These are phyloP conservation scores for Echinops telfairi DNA, from an alignment of 2,113 vertebrate species.

Conservation along the genomic window DNA sequence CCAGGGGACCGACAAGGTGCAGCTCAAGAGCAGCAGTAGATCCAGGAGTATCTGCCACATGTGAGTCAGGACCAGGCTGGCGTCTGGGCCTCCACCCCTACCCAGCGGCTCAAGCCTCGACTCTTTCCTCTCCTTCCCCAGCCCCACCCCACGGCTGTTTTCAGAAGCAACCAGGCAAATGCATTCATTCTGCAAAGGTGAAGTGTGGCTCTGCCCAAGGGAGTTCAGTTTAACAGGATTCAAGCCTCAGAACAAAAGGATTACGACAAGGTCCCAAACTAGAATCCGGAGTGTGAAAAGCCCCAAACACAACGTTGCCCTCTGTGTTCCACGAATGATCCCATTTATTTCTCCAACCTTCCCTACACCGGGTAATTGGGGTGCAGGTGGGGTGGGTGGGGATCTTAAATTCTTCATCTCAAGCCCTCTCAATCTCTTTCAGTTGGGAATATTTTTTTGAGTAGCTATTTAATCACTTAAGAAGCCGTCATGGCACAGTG, in stretches of 20 bases:
- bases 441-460: conserved; percentile 15
- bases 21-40: not conserved
- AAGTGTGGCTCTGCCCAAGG: not conserved
- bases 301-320: not conserved
- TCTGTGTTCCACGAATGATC: not conserved
- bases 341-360: not conserved
- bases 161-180: conserved; percentile 1
- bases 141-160: not conserved
- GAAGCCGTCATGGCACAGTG: too few species aligned
- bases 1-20: not conserved
- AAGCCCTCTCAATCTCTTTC: conserved; percentile 6
- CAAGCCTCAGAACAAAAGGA: conserved; percentile 8
- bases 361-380: not conserved
- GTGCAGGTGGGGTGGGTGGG: too few species aligned
- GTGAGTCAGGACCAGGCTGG: too few species aligned
- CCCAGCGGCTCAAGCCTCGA: not conserved
- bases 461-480: too few species aligned
- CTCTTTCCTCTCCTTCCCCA: not conserved
- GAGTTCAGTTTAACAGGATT: conserved; percentile 5
- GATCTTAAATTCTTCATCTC: not conserved
- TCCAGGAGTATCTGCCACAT: accelerated
- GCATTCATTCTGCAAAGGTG: conserved; percentile 3
- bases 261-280: not conserved
- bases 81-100: too few species aligned
- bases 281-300: not conserved